Evolutionary conservation across 2,888 invertebrate genomes (phyloP).

Genomic region (Pachydiplax longipennis): DNA sequence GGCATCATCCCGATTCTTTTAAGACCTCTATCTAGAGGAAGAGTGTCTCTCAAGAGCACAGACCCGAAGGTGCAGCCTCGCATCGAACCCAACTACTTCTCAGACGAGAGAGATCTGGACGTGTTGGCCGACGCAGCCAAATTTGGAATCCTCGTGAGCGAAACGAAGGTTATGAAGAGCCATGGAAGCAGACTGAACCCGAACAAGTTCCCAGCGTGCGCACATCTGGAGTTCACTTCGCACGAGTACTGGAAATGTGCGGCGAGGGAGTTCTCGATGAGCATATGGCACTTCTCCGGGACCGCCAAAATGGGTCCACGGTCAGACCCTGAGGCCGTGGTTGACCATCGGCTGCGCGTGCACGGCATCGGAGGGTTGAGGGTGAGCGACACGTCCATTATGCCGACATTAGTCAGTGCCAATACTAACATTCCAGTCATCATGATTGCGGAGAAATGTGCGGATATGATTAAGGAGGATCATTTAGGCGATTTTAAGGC

Average conservation of each 20-base stretch:
- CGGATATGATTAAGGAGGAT: slow-evolving; percentile 56
- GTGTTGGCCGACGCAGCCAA: slow-evolving; percentile 64
- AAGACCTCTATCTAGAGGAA: slow-evolving; percentile 66
- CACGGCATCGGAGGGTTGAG: slow-evolving; percentile 65
- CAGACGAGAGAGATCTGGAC: slow-evolving; percentile 64
- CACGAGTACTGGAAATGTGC: slow-evolving; percentile 68
- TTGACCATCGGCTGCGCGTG: slow-evolving; percentile 63
- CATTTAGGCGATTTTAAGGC: neutral
- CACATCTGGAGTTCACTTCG: slow-evolving; percentile 55
- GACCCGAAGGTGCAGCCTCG: slow-evolving; percentile 68
- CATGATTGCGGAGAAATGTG: slow-evolving; percentile 60
- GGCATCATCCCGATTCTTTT: slow-evolving; percentile 59
- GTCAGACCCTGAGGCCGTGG: slow-evolving; percentile 62
- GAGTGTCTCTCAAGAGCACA: slow-evolving; percentile 63
- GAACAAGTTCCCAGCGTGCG: slow-evolving; percentile 58
- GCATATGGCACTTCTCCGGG: slow-evolving; percentile 73
- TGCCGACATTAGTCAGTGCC: slow-evolving; percentile 65
- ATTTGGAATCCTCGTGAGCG: slow-evolving; percentile 58
- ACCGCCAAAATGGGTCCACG: slow-evolving; percentile 73
- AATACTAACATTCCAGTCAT: slow-evolving; percentile 67
- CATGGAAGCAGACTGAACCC: slow-evolving; percentile 57
- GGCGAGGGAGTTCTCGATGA: slow-evolving; percentile 63
- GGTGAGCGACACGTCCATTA: slow-evolving; percentile 64
- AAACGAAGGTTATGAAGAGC: slow-evolving; percentile 59
- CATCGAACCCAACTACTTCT: slow-evolving; percentile 71